Evolutionary conservation across 2,888 invertebrate species (phyloP), one percentile per base, ranked within the genome.

Genomic region (Plagiodera versicolora): DNA sequence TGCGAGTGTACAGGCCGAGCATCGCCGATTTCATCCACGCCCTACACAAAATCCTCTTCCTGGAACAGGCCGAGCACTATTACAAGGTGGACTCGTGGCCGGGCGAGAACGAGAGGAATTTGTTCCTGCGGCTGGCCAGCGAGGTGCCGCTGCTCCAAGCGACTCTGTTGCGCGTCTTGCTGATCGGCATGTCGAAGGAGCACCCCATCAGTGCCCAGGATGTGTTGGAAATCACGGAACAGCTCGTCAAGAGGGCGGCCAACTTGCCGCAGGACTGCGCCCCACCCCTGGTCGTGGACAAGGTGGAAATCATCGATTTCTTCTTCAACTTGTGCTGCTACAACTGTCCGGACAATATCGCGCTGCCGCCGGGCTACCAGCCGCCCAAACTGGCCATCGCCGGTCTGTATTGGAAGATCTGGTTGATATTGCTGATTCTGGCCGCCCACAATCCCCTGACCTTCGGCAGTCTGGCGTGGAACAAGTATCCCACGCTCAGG

Each of bases 351-450:
- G 96, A 96, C 71, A 95, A 94, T 75, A 95, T 96, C 71, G 87
- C 88, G 3, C 82, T 97, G 60, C 97, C 98, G 0, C 79, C 86
- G 11, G 94, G 92, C 82, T 94, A 82, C 77, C 84, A 82, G 35
- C 90, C 96, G 0, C 97, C 97, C 0, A 88, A 89, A 68, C 82
- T 98, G 73, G 96, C 95, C 1, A 95, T 98, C 72, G 89, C 93
- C n/a, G 89, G 89, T 61, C 83, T 92, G 58, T 98, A 96, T 80
- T 98, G 98, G 98, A 95, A 95, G 80, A 91, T 91, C 17, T 97
- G 97, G 96, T 83, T 87, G 39, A 88, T 94, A 74, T 82, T 98
- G 69, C 81, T 95, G 45, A 91, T 96, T 81, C 82, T 98, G 66
- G 90, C 93, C 14, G 95, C 97, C 0, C 96, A 96, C 81, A 98